Percentiles rank a stretch among this genome's conserved stretches.
Evolutionary conservation across 2,113 vertebrate genomes (phyloP).

Genomic region (Etheostoma spectabile): DNA sequence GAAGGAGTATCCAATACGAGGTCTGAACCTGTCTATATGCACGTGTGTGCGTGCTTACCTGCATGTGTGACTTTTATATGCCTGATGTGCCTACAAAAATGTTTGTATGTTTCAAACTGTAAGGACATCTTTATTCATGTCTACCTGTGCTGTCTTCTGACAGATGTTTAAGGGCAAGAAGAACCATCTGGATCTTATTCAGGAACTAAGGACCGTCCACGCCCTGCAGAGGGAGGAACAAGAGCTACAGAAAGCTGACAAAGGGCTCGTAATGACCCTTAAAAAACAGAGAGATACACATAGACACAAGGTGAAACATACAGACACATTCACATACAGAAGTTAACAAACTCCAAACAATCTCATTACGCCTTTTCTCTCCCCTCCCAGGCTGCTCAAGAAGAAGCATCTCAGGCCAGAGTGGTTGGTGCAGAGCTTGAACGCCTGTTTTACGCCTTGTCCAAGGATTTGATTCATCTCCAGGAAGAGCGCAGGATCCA

Average conservation of each 20-base stretch:
- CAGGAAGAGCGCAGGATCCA: conserved; percentile 93
- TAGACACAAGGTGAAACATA: conserved; percentile 82
- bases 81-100: neutral
- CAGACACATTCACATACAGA: neutral
- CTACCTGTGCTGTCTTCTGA: neutral
- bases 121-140: neutral
- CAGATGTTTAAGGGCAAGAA: conserved; percentile 94
- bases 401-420: conserved; percentile 81
- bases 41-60: neutral
- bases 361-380: neutral
- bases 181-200: conserved; percentile 88
- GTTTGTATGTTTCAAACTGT: conserved; percentile 15
- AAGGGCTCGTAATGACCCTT: conserved; percentile 79
- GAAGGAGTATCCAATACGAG: conserved; percentile 90
- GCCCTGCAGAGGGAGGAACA: conserved; percentile 86
- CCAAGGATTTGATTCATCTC: conserved; percentile 92
- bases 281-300: conserved; percentile 83
- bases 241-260: conserved; percentile 83
- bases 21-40: conserved; percentile 71
- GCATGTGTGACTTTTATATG: neutral
- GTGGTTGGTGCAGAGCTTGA: conserved; percentile 84
- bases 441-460: conserved; percentile 89
- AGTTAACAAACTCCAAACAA: neutral
- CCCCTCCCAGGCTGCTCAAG: conserved; percentile 74
- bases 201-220: conserved; percentile 87